These are phyloP conservation scores for Botia kubotai DNA, from an alignment of 2,797 vertebrate genomes.

Conservation along the genomic window DNA sequence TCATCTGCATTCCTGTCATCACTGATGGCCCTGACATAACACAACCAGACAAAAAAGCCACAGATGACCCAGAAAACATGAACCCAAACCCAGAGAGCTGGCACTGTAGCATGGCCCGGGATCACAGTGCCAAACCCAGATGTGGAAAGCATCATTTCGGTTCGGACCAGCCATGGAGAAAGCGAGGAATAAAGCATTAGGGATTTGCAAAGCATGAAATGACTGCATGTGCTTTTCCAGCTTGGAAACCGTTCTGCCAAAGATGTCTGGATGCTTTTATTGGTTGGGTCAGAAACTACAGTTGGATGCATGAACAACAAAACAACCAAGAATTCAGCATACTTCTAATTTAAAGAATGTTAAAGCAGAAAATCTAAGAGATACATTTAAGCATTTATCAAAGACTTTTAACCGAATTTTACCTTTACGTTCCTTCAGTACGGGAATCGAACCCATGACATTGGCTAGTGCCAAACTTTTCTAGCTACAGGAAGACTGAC, in stretches of 20 bases:
- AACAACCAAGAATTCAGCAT: not conserved
- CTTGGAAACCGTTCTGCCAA: conserved; percentile 18
- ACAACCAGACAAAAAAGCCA: conserved; percentile 50
- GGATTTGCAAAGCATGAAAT: conserved; percentile 53
- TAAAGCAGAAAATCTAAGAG: not conserved
- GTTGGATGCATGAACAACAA: not conserved
- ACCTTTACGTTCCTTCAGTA: too few relatives aligned
- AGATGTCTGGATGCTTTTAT: conserved; percentile 15
- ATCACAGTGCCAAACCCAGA: not conserved
- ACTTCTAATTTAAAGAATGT: not conserved
- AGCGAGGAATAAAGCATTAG: conserved; percentile 29
- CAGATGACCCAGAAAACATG: conserved; percentile 40
- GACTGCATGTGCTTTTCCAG: conserved; percentile 25
- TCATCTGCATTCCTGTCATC: conserved; percentile 56
- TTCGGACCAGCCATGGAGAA: conserved; percentile 19
- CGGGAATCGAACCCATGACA: not conserved
- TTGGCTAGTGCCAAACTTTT: not conserved
- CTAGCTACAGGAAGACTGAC: not conserved
- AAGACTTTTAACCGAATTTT: not conserved
- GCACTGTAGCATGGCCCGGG: conserved; percentile 18
- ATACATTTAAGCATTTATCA: too few relatives aligned
- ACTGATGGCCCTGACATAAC: conserved; percentile 54
- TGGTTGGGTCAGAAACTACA: conserved; percentile 2
- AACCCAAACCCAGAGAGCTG: conserved; percentile 33
- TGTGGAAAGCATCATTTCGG: not conserved